phyloP scores from a whole-genome alignment of 2,113 vertebrate genomes.

The Tamias sibiricus region DNA sequence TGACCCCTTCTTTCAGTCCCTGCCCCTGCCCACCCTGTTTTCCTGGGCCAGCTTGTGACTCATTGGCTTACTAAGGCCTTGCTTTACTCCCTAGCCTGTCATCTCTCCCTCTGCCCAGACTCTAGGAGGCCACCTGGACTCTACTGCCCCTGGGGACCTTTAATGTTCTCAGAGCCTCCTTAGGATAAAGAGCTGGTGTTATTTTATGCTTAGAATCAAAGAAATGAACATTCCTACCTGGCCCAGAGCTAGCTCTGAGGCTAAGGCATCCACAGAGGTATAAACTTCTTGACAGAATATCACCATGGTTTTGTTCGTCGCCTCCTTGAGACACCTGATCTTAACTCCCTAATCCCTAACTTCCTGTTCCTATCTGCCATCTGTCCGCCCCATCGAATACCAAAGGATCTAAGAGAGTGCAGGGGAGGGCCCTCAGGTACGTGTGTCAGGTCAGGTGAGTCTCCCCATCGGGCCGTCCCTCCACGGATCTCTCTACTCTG shows the following conservation, averaged over 20 bases:
- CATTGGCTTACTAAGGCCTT: background rate
- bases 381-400: background rate
- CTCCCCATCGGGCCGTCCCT: background rate
- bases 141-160: conserved; percentile 1
- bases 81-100: background rate
- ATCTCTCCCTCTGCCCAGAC: background rate
- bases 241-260: background rate
- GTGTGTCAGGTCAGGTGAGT: background rate
- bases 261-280: background rate
- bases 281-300: background rate
- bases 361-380: background rate
- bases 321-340: background rate
- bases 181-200: background rate
- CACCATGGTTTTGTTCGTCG: background rate
- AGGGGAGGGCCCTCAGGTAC: background rate
- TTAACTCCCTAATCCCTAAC: background rate
- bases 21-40: background rate
- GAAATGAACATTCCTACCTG: background rate
- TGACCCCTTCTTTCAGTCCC: background rate
- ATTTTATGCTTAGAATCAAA: too few species aligned
- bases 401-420: background rate
- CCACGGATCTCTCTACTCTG: too few species aligned
- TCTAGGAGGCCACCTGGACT: background rate
- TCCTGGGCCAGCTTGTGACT: background rate
- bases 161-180: background rate